Base-by-base conservation (phyloP, 1,140 invertebrate species). In the Sarcophaga peregrina region DNA sequence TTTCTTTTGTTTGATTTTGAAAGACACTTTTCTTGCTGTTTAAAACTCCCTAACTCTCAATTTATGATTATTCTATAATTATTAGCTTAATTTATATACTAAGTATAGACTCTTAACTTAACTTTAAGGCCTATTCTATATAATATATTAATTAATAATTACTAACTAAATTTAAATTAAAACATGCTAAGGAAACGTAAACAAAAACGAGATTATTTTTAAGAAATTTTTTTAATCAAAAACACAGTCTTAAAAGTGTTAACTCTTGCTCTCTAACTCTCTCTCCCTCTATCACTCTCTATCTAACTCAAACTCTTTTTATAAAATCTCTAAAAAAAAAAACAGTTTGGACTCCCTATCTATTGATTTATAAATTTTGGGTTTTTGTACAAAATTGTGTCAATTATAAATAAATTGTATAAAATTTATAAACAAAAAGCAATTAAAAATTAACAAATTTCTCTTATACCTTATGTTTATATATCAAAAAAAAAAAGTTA, bases 381-480 rank as follows among this genome's bases (percentile, higher is more conserved):
- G 80, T 82, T 83, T n/a, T 82, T 83, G 83, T 83, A 82, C 83
- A 83, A 83, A 83, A 83, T 83, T 83, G 83, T 68, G 83, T 83
- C 83, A 83, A 83, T 83, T 83, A 83, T 45, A 47, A 20, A 11
- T 10, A 78, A 83, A 58, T 37, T 37, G 25, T 37, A 4, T 37
- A 37, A 37, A 37, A 37, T n/a, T n/a, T n/a, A n/a, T n/a, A n/a
- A n/a, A n/a, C n/a, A n/a, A n/a, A n/a, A n/a, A n/a, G n/a, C n/a
- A n/a, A n/a, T n/a, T n/a, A n/a, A n/a, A n/a, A n/a, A n/a, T n/a
- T n/a, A n/a, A n/a, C n/a, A n/a, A n/a, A n/a, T n/a, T n/a, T n/a
- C 25, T 37, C 25, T 37, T 37, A 37, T 37, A 37, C 25, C 4
- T 37, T 37, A n/a, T n/a, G n/a, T n/a, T n/a, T n/a, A n/a, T n/a